Evolutionary conservation across 2,797 vertebrate genomes (phyloP).

Genomic region (Xiphorhynchus erythropygius): DNA sequence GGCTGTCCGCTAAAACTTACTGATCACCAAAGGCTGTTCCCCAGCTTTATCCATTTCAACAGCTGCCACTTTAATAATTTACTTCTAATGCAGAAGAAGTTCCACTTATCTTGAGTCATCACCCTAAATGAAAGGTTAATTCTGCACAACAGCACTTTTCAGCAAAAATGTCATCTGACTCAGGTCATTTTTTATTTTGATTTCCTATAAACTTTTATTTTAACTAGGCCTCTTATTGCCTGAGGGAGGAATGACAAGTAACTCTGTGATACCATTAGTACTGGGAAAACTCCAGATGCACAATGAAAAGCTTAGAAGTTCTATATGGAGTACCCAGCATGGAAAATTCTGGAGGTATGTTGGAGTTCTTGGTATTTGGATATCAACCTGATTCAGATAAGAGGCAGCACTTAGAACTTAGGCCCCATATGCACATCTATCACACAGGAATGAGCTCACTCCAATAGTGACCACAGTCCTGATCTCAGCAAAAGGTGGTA

Average conservation of each 20-base stretch:
- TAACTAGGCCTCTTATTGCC: background rate
- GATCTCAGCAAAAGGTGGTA: background rate
- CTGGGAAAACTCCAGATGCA: background rate
- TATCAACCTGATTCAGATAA: background rate
- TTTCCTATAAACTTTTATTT: background rate
- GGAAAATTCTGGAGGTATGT: background rate
- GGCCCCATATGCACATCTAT: background rate
- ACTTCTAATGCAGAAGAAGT: background rate
- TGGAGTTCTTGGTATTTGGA: background rate
- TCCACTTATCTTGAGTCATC: background rate
- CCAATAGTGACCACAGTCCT: background rate
- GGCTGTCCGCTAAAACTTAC: background rate
- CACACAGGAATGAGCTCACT: background rate
- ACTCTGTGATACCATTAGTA: background rate
- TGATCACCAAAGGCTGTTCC: background rate
- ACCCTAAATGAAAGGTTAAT: background rate
- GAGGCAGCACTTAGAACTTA: background rate
- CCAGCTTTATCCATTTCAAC: background rate
- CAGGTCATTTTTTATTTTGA: background rate
- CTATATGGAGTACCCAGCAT: accelerated
- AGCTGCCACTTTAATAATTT: background rate
- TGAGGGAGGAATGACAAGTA: background rate
- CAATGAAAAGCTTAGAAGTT: background rate
- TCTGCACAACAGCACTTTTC: background rate
- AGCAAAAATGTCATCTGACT: background rate